Percentiles rank a stretch among this genome's conserved stretches.
Conservation (phyloP, 1,140 invertebrate genomes). For the Drosophila dunni region DNA sequence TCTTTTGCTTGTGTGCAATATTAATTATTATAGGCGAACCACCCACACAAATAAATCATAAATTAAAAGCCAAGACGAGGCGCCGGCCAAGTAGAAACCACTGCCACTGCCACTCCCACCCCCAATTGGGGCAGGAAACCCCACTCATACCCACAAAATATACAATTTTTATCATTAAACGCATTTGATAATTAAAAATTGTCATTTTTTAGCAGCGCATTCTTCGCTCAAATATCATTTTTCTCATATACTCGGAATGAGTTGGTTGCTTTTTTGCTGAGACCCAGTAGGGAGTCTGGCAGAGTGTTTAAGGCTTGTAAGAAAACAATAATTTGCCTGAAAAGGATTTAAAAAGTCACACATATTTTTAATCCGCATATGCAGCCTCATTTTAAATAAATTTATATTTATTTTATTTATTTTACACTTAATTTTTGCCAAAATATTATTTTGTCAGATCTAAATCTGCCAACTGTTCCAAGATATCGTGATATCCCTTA, state of each 20-base stretch:
- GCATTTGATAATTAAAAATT: slow-evolving; percentile 85
- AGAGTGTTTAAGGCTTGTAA: too few relatives aligned
- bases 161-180: slow-evolving; percentile 84
- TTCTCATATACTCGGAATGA: slow-evolving; percentile 36
- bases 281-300: background rate
- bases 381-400: too few relatives aligned
- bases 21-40: slow-evolving; percentile 80
- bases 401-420: too few relatives aligned
- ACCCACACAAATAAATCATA: slow-evolving; percentile 81
- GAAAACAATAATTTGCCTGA: too few relatives aligned
- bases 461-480: too few relatives aligned
- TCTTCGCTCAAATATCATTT: slow-evolving; percentile 55
- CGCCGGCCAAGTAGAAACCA: slow-evolving; percentile 38
- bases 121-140: background rate
- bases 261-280: slow-evolving; percentile 9
- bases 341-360: too few relatives aligned
- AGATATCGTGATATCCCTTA: too few relatives aligned
- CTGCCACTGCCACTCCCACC: background rate
- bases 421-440: too few relatives aligned
- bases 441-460: too few relatives aligned
- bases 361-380: too few relatives aligned
- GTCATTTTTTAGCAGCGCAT: slow-evolving; percentile 77
- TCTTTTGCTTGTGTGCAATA: slow-evolving; percentile 71
- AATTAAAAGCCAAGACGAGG: slow-evolving; percentile 72
- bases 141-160: slow-evolving; percentile 33